Conservation (phyloP, 2,888 invertebrate genomes). For the Drosophila paucipuncta region DNA sequence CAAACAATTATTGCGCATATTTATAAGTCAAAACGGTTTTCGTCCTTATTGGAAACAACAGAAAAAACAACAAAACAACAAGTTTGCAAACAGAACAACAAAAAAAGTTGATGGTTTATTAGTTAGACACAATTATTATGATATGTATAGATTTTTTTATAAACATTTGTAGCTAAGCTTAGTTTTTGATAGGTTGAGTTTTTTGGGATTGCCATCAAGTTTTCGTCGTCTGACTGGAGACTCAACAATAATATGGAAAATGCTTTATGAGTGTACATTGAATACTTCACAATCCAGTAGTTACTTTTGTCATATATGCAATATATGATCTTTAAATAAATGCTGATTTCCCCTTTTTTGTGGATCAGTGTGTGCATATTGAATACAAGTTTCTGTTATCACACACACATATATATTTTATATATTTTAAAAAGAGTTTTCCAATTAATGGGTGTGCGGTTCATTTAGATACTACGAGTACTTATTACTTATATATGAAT, state of each 20-base stretch:
- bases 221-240: slow-evolving; percentile 20
- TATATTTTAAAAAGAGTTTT: slow-evolving; percentile 73
- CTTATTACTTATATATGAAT: slow-evolving; percentile 34
- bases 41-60: slow-evolving; percentile 72
- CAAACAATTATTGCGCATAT: slow-evolving; percentile 23
- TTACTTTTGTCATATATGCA: slow-evolving; percentile 77
- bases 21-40: slow-evolving; percentile 68
- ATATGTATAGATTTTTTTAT: slow-evolving; percentile 61
- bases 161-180: slow-evolving; percentile 56
- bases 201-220: slow-evolving; percentile 32
- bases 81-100: slow-evolving; percentile 11
- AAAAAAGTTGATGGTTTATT: slow-evolving; percentile 47
- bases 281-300: slow-evolving; percentile 76
- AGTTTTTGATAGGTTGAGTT: slow-evolving; percentile 72
- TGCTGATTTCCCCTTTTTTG: slow-evolving; percentile 73
- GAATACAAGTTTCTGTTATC: slow-evolving; percentile 40
- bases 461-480: slow-evolving; percentile 41
- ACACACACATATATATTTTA: slow-evolving; percentile 51
- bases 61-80: neutral
- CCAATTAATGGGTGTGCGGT: slow-evolving; percentile 52
- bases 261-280: slow-evolving; percentile 48
- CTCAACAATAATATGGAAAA: slow-evolving; percentile 41
- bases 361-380: slow-evolving; percentile 64
- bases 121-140: slow-evolving; percentile 70
- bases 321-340: slow-evolving; percentile 66